These are phyloP conservation scores for Athalia cordata DNA, from an alignment of 2,888 invertebrate genomes.

Conservation along the genomic window DNA sequence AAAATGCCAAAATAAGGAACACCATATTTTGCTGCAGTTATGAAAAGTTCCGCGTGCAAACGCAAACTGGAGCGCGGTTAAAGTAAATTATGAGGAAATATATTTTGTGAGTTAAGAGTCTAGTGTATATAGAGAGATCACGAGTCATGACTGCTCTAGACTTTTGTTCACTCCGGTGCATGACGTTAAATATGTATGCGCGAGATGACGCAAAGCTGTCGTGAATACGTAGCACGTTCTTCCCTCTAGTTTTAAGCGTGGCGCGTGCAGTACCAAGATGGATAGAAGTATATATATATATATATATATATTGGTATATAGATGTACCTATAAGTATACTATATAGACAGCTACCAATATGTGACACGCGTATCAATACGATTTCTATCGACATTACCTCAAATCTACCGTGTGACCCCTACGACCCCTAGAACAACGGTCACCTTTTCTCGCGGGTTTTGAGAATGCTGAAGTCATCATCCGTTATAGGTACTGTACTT, in stretches of 20 bases:
- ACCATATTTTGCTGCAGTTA: background rate
- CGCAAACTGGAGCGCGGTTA: background rate
- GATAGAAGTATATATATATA: too few relatives aligned
- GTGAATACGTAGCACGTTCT: background rate
- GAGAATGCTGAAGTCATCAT: too few relatives aligned
- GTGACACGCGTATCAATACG: slow-evolving; percentile 21
- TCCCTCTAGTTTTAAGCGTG: background rate
- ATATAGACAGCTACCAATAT: background rate
- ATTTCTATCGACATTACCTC: slow-evolving; percentile 1
- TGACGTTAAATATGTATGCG: slow-evolving; percentile 29
- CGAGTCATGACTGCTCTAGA: background rate
- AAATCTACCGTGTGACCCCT: slow-evolving; percentile 11
- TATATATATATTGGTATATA: too few relatives aligned
- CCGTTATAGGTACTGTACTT: background rate
- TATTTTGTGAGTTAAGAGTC: background rate
- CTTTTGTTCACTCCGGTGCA: background rate
- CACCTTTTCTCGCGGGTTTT: slow-evolving; percentile 2
- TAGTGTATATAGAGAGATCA: background rate
- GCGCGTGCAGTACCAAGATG: background rate
- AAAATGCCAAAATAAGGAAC: too few relatives aligned
- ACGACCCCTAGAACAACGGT: background rate
- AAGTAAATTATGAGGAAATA: background rate
- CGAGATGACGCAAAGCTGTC: background rate
- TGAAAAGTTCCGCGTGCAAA: background rate
- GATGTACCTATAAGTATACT: too few relatives aligned